A percentile compares a stretch with the other conserved stretches of the same genome.
These are phyloP conservation scores for Spinus pinus DNA, from an alignment of 2,797 vertebrate genomes.

Conservation along the genomic window DNA sequence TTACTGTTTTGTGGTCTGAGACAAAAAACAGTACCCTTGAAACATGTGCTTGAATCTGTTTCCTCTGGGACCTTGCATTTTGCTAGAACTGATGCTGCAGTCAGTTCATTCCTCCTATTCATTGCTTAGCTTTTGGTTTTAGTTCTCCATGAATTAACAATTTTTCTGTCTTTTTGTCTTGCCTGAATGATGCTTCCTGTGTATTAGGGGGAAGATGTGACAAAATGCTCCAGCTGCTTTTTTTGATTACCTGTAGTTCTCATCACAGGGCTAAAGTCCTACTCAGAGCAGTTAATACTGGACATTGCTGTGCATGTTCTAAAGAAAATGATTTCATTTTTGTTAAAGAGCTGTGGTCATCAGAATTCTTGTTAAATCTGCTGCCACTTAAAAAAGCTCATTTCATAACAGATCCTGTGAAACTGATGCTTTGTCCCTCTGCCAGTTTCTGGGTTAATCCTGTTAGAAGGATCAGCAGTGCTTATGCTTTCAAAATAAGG, in stretches of 20 bases:
- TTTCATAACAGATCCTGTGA: conserved; percentile 18
- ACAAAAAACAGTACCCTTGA: background rate
- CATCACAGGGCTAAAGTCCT: background rate
- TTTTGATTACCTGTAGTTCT: background rate
- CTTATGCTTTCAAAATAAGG: background rate
- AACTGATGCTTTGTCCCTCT: background rate
- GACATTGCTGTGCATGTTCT: background rate
- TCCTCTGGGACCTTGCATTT: background rate
- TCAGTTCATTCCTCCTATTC: background rate
- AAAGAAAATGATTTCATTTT: background rate
- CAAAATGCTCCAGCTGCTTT: background rate
- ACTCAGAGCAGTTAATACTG: background rate
- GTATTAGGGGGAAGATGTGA: background rate
- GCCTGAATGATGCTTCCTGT: background rate
- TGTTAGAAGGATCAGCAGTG: background rate
- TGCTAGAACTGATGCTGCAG: background rate
- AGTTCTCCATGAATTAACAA: background rate
- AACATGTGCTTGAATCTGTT: background rate
- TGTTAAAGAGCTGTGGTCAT: conserved; percentile 10
- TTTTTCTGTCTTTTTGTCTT: background rate
- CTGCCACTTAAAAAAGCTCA: background rate
- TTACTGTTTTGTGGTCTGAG: background rate
- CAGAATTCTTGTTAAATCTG: background rate
- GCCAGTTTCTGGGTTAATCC: background rate
- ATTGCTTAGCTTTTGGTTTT: background rate